Percentiles rank a stretch among this genome's conserved stretches.
Conservation (phyloP, 1,140 invertebrate species). For the Drosophila orosa region DNA sequence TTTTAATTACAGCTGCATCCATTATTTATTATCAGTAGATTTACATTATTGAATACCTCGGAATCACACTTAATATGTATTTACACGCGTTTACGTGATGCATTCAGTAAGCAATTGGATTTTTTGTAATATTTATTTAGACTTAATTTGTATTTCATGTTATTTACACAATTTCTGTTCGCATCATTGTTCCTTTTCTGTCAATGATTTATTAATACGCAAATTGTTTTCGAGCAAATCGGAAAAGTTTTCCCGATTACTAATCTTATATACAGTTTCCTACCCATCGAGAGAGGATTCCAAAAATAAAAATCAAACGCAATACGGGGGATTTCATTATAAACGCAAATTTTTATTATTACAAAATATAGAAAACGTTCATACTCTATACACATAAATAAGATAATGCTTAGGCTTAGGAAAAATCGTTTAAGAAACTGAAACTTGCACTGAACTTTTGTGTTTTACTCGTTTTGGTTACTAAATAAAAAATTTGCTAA, state of each 20-base stretch:
- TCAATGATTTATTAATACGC: constrained; percentile 39
- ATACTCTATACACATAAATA: constrained; percentile 78
- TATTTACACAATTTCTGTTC: constrained; percentile 60
- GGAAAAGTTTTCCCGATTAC: constrained; percentile 2
- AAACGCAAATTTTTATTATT: constrained; percentile 82
- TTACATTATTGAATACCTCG: constrained; percentile 66
- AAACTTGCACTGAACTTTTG: constrained; percentile 76
- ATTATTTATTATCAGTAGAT: constrained; percentile 68
- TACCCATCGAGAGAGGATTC: background rate
- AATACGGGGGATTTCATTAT: constrained; percentile 45
- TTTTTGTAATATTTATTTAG: constrained; percentile 37
- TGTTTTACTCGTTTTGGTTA: constrained; percentile 45
- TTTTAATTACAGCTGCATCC: constrained; percentile 38
- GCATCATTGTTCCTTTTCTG: constrained; percentile 6
- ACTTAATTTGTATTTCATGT: constrained; percentile 47
- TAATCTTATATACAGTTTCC: constrained; percentile 53
- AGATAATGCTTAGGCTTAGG: constrained; percentile 73
- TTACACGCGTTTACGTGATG: constrained; percentile 72
- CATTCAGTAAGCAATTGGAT: constrained; percentile 49
- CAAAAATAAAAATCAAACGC: constrained; percentile 24
- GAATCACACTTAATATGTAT: constrained; percentile 62
- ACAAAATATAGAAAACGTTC: constrained; percentile 79
- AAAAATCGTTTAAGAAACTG: constrained; percentile 73
- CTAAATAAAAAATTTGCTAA: constrained; percentile 77
- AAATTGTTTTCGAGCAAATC: constrained; percentile 21